A percentile compares a stretch with the other conserved stretches of the same genome.
phyloP scores from a whole-genome alignment of 2,888 invertebrate genomes.

The Ophion obscuratus region DNA sequence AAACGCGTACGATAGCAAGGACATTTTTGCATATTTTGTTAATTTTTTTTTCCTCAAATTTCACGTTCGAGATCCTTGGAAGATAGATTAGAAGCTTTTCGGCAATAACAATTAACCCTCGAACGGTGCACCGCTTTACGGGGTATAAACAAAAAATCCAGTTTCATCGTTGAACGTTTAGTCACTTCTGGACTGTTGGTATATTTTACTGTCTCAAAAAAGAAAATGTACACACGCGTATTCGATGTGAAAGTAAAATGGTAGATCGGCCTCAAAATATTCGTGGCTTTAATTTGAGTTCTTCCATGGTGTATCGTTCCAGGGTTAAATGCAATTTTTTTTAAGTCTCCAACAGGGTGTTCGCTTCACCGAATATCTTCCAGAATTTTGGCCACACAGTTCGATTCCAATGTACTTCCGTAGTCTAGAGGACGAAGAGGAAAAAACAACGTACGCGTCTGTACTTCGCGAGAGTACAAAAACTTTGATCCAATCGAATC shows the following conservation, averaged over 20 bases:
- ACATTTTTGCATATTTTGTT: neutral
- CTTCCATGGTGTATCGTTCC: neutral
- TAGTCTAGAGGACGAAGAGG: conserved; percentile 17
- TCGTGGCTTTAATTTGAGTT: neutral
- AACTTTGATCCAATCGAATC: conserved; percentile 17
- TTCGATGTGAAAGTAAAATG: neutral
- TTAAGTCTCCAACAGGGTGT: conserved; percentile 43
- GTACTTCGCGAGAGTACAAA: conserved; percentile 15
- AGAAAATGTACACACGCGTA: neutral
- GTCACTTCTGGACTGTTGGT: neutral
- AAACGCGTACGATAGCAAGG: neutral
- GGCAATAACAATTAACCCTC: neutral
- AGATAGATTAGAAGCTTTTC: conserved; percentile 10
- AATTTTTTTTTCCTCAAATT: conserved; percentile 5
- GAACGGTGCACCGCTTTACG: neutral
- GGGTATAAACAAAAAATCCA: neutral
- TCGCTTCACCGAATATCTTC: conserved; percentile 48
- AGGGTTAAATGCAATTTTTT: neutral
- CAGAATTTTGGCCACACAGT: conserved; percentile 39
- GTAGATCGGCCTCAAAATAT: neutral
- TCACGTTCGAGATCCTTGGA: neutral
- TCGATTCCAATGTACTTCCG: conserved; percentile 58
- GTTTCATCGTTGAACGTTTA: neutral
- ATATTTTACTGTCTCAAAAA: neutral
- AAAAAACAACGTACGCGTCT: conserved; percentile 26